Percentiles rank a stretch among this genome's conserved stretches.
These are phyloP conservation scores for Hypolimnas misippus DNA, from an alignment of 2,888 invertebrate species.

Conservation along the genomic window DNA sequence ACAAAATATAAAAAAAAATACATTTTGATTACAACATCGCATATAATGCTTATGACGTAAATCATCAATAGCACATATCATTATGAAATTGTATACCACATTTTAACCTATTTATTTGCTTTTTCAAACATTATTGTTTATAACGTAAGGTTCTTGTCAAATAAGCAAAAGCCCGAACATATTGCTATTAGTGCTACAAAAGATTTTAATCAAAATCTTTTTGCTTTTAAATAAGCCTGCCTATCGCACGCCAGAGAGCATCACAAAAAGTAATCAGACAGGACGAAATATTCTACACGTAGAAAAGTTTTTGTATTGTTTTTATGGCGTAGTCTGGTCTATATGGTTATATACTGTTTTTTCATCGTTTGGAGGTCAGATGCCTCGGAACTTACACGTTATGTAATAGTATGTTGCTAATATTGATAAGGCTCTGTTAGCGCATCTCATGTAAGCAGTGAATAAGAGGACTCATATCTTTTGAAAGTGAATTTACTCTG, in stretches of 20 bases:
- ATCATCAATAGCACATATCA: too few relatives aligned
- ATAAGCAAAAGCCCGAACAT: neutral
- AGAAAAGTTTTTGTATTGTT: neutral
- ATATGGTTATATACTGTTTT: neutral
- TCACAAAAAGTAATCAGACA: slow-evolving; percentile 2
- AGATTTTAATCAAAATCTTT: neutral
- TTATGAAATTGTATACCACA: neutral
- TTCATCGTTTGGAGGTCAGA: neutral
- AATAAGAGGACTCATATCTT: neutral
- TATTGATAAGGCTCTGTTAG: slow-evolving; percentile 4
- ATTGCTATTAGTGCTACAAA: neutral
- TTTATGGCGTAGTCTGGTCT: neutral
- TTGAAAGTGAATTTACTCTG: slow-evolving; percentile 5
- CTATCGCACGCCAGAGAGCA: too few relatives aligned
- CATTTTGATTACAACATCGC: neutral
- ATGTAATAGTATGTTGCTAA: neutral
- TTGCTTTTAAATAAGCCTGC: neutral
- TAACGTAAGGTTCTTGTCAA: neutral
- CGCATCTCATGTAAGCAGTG: slow-evolving; percentile 1
- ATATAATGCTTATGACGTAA: neutral
- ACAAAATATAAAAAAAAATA: neutral
- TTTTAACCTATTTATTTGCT: neutral
- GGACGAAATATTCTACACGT: neutral
- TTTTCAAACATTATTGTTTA: too few relatives aligned
- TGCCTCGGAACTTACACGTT: neutral